Evolutionary conservation across 2,888 invertebrate genomes (phyloP).

Genomic region (Dynastes grantii): DNA sequence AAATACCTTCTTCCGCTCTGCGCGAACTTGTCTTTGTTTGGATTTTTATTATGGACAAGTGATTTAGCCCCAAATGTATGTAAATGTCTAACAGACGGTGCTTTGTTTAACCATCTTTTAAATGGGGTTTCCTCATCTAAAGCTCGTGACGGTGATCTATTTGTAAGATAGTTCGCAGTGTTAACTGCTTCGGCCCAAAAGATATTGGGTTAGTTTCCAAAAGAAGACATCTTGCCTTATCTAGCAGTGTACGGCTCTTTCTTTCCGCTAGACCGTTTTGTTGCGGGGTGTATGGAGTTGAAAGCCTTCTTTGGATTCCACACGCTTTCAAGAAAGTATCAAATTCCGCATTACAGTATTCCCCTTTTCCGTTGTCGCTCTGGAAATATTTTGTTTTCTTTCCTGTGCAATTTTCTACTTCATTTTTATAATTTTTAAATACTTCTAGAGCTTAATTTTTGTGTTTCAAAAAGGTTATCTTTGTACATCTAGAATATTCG

Average conservation of each 20-base stretch:
- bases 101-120: not conserved
- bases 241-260: not conserved
- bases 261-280: too few relatives aligned
- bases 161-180: constrained; percentile 12
- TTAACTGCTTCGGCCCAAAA: constrained; percentile 22
- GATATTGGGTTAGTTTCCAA: not conserved
- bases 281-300: not conserved
- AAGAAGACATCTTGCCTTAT: constrained; percentile 3
- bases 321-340: constrained; percentile 4
- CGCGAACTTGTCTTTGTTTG: too few relatives aligned
- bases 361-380: not conserved
- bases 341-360: constrained; percentile 31
- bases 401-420: not conserved
- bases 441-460: not conserved
- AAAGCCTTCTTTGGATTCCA: not conserved
- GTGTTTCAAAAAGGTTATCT: constrained; percentile 16
- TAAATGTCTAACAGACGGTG: not conserved
- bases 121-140: not conserved
- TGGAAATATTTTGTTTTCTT: not conserved
- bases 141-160: constrained; percentile 10
- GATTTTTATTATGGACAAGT: not conserved
- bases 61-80: not conserved
- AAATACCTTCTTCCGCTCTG: too few relatives aligned
- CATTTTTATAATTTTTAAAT: constrained; percentile 16
- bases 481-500: constrained; percentile 16